Conservation (phyloP, 2,113 vertebrate genomes). For the Cyprinodon brontotheroides region DNA sequence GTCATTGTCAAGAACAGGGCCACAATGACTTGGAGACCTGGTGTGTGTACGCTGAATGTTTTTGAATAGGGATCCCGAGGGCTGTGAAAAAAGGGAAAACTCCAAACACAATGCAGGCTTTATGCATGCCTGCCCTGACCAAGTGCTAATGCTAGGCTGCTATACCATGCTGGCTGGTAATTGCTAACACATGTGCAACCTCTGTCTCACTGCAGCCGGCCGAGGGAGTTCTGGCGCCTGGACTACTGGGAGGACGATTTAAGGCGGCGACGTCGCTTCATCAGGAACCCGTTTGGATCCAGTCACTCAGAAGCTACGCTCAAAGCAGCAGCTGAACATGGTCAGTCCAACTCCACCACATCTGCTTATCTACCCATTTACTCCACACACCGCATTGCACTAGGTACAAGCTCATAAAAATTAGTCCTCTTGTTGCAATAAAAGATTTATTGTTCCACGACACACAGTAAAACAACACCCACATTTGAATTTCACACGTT, state of each 20-base stretch:
- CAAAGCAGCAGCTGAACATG: conserved; percentile 90
- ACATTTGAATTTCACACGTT: conserved; percentile 49
- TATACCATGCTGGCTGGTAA: conserved; percentile 96
- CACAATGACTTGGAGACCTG: conserved; percentile 10
- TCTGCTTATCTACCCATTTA: not conserved
- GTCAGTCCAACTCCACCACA: conserved; percentile 81
- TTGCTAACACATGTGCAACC: conserved; percentile 98
- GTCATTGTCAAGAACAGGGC: conserved; percentile 85
- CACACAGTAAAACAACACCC: conserved; percentile 59
- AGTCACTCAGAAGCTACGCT: conserved; percentile 96
- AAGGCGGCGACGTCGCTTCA: conserved; percentile 96
- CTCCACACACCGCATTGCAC: conserved; percentile 40
- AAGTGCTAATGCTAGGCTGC: conserved; percentile 73
- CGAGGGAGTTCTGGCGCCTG: conserved; percentile 99
- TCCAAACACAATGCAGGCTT: conserved; percentile 91
- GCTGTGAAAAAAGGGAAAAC: conserved; percentile 42
- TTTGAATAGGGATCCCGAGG: conserved; percentile 42
- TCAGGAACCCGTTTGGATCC: conserved; percentile 96
- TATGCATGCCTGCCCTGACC: conserved; percentile 77
- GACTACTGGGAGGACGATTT: conserved; percentile 99
- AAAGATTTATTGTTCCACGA: conserved; percentile 74
- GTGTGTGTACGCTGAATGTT: conserved; percentile 34
- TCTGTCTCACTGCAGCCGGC: conserved; percentile 93
- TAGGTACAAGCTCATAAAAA: conserved; percentile 80
- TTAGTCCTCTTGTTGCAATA: conserved; percentile 69